These are phyloP conservation scores for Amyelois transitella DNA, from an alignment of 1,140 invertebrate genomes.

Conservation along the genomic window DNA sequence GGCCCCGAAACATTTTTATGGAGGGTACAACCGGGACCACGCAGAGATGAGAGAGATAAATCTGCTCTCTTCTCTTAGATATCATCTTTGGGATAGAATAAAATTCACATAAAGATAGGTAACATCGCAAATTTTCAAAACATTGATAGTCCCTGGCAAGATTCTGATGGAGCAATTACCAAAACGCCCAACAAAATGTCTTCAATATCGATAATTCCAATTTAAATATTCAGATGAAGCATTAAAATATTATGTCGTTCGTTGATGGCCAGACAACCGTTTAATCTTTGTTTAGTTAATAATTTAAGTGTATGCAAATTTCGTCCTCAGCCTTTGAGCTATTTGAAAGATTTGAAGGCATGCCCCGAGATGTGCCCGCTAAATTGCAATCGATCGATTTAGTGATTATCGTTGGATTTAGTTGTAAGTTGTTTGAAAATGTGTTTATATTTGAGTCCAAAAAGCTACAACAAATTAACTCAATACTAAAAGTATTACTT, in stretches of 20 bases:
- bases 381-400: background rate
- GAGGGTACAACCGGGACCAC: no score
- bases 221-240: constrained; percentile 47
- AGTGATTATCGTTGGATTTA: background rate
- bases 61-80: no score
- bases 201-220: constrained; percentile 13
- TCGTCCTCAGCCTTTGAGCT: background rate
- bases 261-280: constrained; percentile 9
- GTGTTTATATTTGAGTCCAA: no score
- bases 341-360: background rate
- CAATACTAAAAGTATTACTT: no score
- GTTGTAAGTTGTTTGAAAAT: no score
- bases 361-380: background rate
- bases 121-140: no score
- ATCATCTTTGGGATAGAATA: no score
- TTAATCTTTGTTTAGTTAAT: constrained; percentile 15
- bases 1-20: no score
- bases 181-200: background rate
- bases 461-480: no score
- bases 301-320: constrained; percentile 9
- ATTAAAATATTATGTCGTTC: constrained; percentile 38
- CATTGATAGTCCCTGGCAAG: background rate
- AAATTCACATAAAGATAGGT: no score
- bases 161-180: background rate
- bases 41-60: no score